These are phyloP conservation scores for Protomyctophum bolini DNA, from an alignment of 2,113 vertebrate species.

Conservation along the genomic window DNA sequence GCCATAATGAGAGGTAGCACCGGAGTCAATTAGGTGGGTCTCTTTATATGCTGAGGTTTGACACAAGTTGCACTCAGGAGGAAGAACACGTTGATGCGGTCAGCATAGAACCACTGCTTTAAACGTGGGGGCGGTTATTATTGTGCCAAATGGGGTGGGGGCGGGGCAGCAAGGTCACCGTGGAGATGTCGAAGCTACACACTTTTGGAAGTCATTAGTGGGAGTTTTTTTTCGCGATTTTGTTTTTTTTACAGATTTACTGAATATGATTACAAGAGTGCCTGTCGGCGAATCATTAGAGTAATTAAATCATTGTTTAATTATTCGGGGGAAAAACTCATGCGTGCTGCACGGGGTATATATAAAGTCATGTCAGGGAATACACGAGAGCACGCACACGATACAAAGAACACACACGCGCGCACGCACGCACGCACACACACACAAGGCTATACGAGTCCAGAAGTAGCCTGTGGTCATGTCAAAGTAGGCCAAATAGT, in stretches of 20 bases:
- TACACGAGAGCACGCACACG: conserved; percentile 10
- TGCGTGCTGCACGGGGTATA: conserved; percentile 22
- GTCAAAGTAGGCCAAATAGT: conserved; percentile 41
- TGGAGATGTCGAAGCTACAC: conserved; percentile 36
- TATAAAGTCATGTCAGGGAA: conserved; percentile 21
- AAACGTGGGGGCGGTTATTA: conserved; percentile 44
- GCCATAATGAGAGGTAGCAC: conserved; percentile 58
- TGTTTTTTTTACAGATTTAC: conserved; percentile 12
- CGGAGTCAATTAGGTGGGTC: conserved; percentile 53
- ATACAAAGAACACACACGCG: not conserved
- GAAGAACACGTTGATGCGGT: conserved; percentile 41
- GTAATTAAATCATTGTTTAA: conserved; percentile 64
- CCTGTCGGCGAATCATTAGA: conserved; percentile 56
- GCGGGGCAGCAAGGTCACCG: conserved; percentile 43
- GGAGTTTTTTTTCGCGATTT: conserved; percentile 7
- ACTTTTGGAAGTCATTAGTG: conserved; percentile 57
- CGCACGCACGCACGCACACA: conserved; percentile 1
- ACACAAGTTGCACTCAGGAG: conserved; percentile 53
- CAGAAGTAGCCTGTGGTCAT: conserved; percentile 51
- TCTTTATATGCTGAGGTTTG: conserved; percentile 48
- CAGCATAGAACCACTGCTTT: conserved; percentile 54
- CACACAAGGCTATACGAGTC: not conserved
- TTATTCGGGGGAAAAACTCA: conserved; percentile 45
- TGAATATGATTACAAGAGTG: conserved; percentile 58
- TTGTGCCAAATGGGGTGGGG: conserved; percentile 12